Evolutionary conservation across 2,888 invertebrate genomes (phyloP), one percentile per base, ranked within the genome.

Genomic region (Priocnemis perturbator): DNA sequence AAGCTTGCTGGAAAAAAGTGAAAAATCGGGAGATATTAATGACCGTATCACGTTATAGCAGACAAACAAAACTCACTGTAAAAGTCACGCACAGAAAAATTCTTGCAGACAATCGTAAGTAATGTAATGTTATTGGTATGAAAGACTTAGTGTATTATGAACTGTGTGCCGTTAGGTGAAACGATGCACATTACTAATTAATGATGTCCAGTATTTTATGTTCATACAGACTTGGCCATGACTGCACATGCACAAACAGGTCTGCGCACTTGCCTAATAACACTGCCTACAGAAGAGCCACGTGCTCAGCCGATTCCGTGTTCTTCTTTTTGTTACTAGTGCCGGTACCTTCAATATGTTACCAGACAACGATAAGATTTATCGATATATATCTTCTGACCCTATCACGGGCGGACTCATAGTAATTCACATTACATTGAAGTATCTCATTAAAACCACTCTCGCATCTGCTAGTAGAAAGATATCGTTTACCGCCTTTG

Each of bases 211-310:
- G 48, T 57, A 64, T 37, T 64, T 57, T 30, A 60, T 60, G 64
- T 64, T 59, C 20, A 48, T 45, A 47, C 45, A 59, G 55, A 45
- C 64, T 67, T 67, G 69, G 69, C 77, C 65, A 78, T 75, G 71
- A 71, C 79, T 69, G 78, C 71, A 71, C 83, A 85, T 85, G 84
- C 85, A 82, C 79, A 71, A 83, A 81, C 77, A 78, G 77, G 78
- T 78, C 73, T 76, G 77, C 81, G 83, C 81, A 86, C 86, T 87
- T 86, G 86, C 85, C 85, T 87, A 86, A 77, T 84, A 85, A 80
- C 85, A 86, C 78, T 83, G 85, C 82, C 81, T 87, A 86, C 83
- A 88, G 85, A 85, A 85, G 81, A 85, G 83, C 87, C 84, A 85
- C 74, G 85, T 78, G 81, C 83, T 85, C 76, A 85, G 82, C 78